Conservation (phyloP, 1,140 invertebrate genomes). For the Pseudomyrmex gracilis region DNA sequence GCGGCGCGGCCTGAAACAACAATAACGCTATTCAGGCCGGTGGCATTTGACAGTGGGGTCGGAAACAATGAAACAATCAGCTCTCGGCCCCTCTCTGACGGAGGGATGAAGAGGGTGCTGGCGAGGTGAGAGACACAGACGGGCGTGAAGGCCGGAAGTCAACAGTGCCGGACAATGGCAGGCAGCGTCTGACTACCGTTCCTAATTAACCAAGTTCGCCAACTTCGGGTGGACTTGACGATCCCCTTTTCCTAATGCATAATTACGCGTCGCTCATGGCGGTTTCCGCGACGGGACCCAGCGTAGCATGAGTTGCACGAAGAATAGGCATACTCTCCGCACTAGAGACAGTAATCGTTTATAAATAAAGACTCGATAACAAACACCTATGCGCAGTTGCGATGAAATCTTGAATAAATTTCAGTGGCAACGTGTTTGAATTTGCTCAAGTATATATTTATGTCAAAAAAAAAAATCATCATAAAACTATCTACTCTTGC, state of each 20-base stretch:
- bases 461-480: background rate
- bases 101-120: background rate
- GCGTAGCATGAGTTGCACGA: background rate
- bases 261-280: conserved; percentile 61
- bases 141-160: conserved; percentile 79
- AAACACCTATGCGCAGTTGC: background rate
- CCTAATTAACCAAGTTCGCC: conserved; percentile 82
- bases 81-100: conserved; percentile 65
- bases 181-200: conserved; percentile 81
- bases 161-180: conserved; percentile 83
- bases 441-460: background rate
- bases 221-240: conserved; percentile 77
- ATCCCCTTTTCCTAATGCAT: conserved; percentile 63
- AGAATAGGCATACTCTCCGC: no score
- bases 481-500: no score
- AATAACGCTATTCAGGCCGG: conserved; percentile 81
- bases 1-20: conserved; percentile 81
- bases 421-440: background rate
- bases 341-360: background rate
- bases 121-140: conserved; percentile 32
- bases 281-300: conserved; percentile 32
- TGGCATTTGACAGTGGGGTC: conserved; percentile 83
- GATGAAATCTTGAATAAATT: no score
- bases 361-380: background rate
- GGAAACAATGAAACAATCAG: conserved; percentile 85